Conservation (phyloP, 2,113 vertebrate genomes). For the Psittacus erithacus region DNA sequence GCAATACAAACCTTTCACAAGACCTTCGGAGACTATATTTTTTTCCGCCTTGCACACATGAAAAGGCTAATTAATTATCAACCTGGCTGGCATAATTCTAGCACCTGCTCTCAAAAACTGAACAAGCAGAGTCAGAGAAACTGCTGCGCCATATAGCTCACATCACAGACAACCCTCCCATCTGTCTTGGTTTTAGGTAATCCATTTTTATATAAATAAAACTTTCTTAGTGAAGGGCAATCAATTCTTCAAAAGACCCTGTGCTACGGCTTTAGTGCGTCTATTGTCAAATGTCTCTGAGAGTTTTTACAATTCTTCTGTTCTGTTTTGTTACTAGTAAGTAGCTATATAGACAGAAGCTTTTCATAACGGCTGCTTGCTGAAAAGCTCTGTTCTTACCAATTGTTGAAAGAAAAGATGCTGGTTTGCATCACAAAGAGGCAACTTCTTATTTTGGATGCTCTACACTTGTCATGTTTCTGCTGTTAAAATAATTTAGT, state of each 20-base stretch:
- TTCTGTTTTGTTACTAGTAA: background rate
- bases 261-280: background rate
- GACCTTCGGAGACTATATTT: background rate
- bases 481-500: background rate
- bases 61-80: slow-evolving; percentile 4
- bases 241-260: background rate
- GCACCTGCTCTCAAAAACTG: background rate
- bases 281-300: background rate
- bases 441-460: background rate
- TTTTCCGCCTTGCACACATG: background rate
- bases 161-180: background rate
- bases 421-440: background rate
- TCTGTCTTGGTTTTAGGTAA: background rate
- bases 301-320: background rate
- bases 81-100: background rate
- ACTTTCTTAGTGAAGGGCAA: background rate
- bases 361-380: background rate
- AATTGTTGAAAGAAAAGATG: background rate
- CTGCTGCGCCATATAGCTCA: background rate
- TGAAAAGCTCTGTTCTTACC: background rate
- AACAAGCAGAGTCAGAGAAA: background rate
- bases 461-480: background rate
- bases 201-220: background rate
- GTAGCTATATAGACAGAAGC: background rate
- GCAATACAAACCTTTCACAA: accelerated